A percentile compares a stretch with the other conserved stretches of the same genome.
Evolutionary conservation across 1,140 invertebrate species (phyloP).

Genomic region (Micrasema longulum): DNA sequence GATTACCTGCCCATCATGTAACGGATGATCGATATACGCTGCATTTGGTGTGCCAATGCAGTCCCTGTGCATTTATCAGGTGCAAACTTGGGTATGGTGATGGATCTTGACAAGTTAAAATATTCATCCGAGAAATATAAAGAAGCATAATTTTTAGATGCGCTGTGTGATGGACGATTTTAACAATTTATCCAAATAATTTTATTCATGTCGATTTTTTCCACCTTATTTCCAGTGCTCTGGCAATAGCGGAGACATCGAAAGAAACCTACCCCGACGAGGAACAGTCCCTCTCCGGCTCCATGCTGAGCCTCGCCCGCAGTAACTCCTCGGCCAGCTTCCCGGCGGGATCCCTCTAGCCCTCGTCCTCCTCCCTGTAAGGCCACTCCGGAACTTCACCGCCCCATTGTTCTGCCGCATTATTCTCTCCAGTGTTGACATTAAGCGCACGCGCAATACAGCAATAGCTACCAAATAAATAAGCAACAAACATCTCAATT

Average conservation of each 20-base stretch:
- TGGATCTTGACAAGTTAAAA: too few species aligned
- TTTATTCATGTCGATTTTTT: too few species aligned
- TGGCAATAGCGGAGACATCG: slow-evolving; percentile 90
- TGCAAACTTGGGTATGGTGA: too few species aligned
- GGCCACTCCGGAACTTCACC: slow-evolving; percentile 4
- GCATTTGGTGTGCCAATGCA: too few species aligned
- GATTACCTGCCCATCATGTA: too few species aligned
- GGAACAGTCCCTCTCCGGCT: slow-evolving; percentile 91
- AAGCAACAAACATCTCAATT: too few species aligned
- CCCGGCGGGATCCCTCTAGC: slow-evolving; percentile 85
- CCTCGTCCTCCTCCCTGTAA: slow-evolving; percentile 44
- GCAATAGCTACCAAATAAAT: not conserved
- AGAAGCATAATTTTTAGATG: too few species aligned
- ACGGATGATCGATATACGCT: too few species aligned
- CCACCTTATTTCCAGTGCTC: slow-evolving; percentile 76
- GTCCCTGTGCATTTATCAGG: too few species aligned
- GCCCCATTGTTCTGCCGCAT: not conserved
- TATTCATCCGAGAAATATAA: too few species aligned
- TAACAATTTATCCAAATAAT: too few species aligned
- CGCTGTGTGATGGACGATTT: too few species aligned
- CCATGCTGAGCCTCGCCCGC: slow-evolving; percentile 93
- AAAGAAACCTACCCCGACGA: slow-evolving; percentile 87
- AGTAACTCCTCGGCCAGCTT: slow-evolving; percentile 93
- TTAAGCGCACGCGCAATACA: not conserved
- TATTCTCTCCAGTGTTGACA: not conserved